Conservation (phyloP, 2,113 vertebrate species). For the Nymphicus hollandicus region DNA sequence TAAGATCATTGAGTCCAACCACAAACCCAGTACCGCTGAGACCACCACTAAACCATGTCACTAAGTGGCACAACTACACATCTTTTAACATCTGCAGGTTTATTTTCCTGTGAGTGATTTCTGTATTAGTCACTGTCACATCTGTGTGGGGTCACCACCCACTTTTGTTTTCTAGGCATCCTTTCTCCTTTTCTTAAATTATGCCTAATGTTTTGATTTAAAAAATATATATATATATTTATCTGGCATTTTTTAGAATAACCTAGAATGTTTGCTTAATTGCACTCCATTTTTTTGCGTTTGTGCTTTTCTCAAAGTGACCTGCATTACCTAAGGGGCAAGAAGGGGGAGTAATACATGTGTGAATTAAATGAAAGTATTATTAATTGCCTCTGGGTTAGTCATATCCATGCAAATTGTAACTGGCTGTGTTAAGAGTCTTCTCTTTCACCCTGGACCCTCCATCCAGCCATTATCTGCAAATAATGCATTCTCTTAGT, state of each 20-base stretch:
- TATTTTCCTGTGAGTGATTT: background rate
- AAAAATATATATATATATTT: background rate
- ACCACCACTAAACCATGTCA: background rate
- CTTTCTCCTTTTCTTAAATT: background rate
- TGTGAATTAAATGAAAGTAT: conserved; percentile 1
- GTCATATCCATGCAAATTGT: background rate
- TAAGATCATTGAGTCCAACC: background rate
- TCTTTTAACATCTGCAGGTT: background rate
- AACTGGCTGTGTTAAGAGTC: background rate
- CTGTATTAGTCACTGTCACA: background rate
- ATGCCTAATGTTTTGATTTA: background rate
- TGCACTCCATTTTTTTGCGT: background rate
- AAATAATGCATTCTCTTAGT: background rate
- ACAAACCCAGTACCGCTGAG: background rate
- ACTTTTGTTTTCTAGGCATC: background rate
- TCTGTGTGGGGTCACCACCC: background rate
- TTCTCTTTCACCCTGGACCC: conserved; percentile 17
- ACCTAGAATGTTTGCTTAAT: background rate
- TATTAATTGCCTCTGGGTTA: conserved; percentile 34
- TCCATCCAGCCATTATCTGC: background rate
- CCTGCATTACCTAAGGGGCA: background rate
- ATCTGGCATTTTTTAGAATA: background rate
- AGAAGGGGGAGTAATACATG: background rate
- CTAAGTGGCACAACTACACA: background rate
- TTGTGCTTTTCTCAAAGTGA: background rate